Evolutionary conservation across 2,113 vertebrate genomes (phyloP).

Genomic region (cat (Felis catus)): DNA sequence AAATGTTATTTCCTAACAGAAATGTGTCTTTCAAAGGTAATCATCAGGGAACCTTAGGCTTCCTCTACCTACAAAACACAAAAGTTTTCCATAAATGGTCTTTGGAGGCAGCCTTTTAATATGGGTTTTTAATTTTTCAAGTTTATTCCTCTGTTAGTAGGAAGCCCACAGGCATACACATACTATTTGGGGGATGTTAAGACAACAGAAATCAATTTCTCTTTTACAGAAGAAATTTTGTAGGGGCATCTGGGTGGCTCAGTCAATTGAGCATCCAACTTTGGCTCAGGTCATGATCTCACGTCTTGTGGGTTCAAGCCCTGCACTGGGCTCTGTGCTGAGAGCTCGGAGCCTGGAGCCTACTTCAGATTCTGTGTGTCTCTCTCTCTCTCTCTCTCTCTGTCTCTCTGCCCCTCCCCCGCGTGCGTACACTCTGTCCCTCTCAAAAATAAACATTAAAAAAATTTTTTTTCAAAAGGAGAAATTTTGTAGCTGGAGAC

Average conservation of each 20-base stretch:
- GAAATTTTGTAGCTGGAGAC: not conserved
- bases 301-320: too few species aligned
- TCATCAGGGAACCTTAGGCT: not conserved
- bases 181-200: not conserved
- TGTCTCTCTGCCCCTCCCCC: too few species aligned
- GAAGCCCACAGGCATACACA: not conserved
- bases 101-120: not conserved
- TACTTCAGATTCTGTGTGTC: too few species aligned
- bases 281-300: too few species aligned
- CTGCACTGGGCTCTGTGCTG: too few species aligned
- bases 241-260: not conserved
- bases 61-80: not conserved
- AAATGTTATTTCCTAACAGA: not conserved
- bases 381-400: too few species aligned
- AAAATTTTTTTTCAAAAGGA: not conserved
- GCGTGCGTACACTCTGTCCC: too few species aligned
- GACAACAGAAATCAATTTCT: not conserved
- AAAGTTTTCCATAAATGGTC: not conserved
- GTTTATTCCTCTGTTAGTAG: not conserved
- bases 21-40: conserved; percentile 6
- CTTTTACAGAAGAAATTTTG: not conserved
- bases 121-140: not conserved
- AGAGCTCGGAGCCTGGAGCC: too few species aligned
- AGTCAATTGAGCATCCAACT: too few species aligned
- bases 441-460: too few species aligned